Conservation (phyloP, 2,797 vertebrate species). For the Sebastes matsubarae region DNA sequence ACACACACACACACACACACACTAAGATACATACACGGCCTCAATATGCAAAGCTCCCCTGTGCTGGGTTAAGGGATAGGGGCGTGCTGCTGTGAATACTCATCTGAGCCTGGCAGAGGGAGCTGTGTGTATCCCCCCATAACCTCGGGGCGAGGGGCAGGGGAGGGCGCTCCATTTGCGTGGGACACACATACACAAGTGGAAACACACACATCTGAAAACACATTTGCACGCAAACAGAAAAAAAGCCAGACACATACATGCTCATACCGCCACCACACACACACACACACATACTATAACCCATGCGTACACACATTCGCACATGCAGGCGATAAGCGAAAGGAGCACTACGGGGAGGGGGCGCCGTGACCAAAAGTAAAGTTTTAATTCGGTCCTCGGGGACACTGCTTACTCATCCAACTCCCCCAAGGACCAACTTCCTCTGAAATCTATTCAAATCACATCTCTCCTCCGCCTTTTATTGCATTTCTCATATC, state of each 20-base stretch:
- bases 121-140: constrained; percentile 76
- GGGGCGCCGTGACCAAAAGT: constrained; percentile 82
- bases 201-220: constrained; percentile 59
- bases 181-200: constrained; percentile 69
- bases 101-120: constrained; percentile 78
- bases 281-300: constrained; percentile 32
- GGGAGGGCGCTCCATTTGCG: constrained; percentile 68
- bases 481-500: constrained; percentile 88
- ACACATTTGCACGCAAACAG: constrained; percentile 53
- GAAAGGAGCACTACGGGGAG: constrained; percentile 65
- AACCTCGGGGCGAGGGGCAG: constrained; percentile 76
- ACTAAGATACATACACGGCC: constrained; percentile 52
- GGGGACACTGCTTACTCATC: constrained; percentile 83
- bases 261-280: constrained; percentile 46
- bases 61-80: constrained; percentile 78
- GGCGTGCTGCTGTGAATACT: constrained; percentile 81
- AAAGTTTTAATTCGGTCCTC: constrained; percentile 87
- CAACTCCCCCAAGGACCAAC: constrained; percentile 79
- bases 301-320: constrained; percentile 51
- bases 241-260: constrained; percentile 59
- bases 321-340: constrained; percentile 73
- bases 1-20: constrained; percentile 33
- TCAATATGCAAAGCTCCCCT: constrained; percentile 83
- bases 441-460: constrained; percentile 87
- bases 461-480: constrained; percentile 85